Evolutionary conservation across 2,888 invertebrate genomes (phyloP).

Genomic region (Timema podura): DNA sequence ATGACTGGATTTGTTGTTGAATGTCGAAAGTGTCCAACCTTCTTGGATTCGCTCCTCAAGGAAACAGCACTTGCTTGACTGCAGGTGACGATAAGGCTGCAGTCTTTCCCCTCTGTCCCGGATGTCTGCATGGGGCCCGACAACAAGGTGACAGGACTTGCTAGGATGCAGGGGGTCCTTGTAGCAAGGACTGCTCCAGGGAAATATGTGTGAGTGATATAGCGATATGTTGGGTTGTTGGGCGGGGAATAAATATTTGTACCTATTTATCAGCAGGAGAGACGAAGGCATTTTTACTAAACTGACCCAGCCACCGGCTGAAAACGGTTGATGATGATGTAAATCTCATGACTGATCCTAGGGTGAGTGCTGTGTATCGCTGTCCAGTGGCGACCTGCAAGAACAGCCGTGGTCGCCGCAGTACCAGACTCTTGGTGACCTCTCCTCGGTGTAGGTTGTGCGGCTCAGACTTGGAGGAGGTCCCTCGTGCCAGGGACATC

Average conservation of each 20-base stretch:
- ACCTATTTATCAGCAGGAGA: too few relatives aligned
- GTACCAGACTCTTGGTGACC: neutral
- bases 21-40: too few relatives aligned
- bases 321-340: neutral
- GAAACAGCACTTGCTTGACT: too few relatives aligned
- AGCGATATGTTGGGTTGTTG: neutral
- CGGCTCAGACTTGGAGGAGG: slow-evolving; percentile 14
- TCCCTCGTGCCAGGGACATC: slow-evolving; percentile 20
- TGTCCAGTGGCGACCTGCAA: slow-evolving; percentile 14
- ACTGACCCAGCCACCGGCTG: too few relatives aligned
- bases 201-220: slow-evolving; percentile 18
- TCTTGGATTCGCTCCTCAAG: too few relatives aligned
- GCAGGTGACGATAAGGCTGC: slow-evolving; percentile 15
- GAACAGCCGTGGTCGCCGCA: slow-evolving; percentile 7
- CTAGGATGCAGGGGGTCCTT: slow-evolving; percentile 17
- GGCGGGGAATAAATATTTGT: too few relatives aligned
- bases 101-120: slow-evolving; percentile 17
- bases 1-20: too few relatives aligned
- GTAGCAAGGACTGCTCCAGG: slow-evolving; percentile 12
- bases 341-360: neutral
- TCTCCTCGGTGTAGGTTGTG: slow-evolving; percentile 15
- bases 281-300: neutral
- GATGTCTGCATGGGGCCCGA: neutral
- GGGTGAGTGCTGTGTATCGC: slow-evolving; percentile 15
- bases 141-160: slow-evolving; percentile 4